These are phyloP conservation scores for Diadegma fenestrale DNA, from an alignment of 2,888 invertebrate species.

Conservation along the genomic window DNA sequence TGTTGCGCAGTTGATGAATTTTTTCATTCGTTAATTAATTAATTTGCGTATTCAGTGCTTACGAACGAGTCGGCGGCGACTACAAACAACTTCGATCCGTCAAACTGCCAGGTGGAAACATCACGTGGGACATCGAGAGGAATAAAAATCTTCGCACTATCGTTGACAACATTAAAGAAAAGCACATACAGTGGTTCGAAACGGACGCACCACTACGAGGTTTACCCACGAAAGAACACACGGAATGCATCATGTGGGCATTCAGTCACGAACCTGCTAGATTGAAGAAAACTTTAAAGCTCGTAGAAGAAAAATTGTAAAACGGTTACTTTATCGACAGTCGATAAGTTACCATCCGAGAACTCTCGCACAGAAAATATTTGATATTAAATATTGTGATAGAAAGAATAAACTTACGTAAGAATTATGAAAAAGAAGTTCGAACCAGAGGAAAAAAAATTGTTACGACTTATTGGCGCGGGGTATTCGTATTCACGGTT, in stretches of 20 bases:
- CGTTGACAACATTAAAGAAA: slow-evolving; percentile 86
- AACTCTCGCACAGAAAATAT: too few species aligned
- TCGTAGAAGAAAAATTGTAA: slow-evolving; percentile 84
- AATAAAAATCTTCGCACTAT: slow-evolving; percentile 86
- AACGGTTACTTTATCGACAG: neutral
- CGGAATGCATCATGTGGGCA: slow-evolving; percentile 90
- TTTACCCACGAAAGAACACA: slow-evolving; percentile 89
- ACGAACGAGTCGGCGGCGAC: slow-evolving; percentile 88
- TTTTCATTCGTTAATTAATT: slow-evolving; percentile 16
- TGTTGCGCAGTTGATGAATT: neutral
- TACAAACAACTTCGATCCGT: slow-evolving; percentile 91
- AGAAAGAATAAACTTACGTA: too few species aligned
- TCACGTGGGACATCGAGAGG: slow-evolving; percentile 92
- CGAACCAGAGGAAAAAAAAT: too few species aligned
- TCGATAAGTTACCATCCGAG: neutral
- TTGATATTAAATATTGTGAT: too few species aligned
- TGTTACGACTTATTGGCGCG: too few species aligned
- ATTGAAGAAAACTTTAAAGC: slow-evolving; percentile 87
- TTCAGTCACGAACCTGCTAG: slow-evolving; percentile 90
- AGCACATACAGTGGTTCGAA: slow-evolving; percentile 85
- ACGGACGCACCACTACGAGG: slow-evolving; percentile 89
- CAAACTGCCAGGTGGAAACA: slow-evolving; percentile 86
- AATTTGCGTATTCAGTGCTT: slow-evolving; percentile 85
- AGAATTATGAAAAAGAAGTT: too few species aligned
- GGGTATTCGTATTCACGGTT: too few species aligned